Evolutionary conservation across 2,797 vertebrate species (phyloP), one percentile per base, ranked within the genome.

Genomic region (Lagodon rhomboides): DNA sequence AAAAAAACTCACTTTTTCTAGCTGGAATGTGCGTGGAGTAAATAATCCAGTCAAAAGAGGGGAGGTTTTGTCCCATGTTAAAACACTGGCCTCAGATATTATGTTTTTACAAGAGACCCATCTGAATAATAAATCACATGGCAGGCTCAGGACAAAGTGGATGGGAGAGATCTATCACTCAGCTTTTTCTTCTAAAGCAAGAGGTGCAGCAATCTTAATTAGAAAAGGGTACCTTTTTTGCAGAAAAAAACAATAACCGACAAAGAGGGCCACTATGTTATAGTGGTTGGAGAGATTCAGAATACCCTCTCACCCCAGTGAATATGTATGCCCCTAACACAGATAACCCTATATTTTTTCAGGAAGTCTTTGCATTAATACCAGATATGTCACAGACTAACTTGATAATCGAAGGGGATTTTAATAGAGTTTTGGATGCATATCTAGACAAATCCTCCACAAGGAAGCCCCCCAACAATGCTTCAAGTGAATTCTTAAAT

Each of bases 161-260:
- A 34, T 70, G 20, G 44, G 43, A 1, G 38, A 69, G 15, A 34
- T 46, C 0, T 46, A 56, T 46, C 54, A 69, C 10, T 69, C 41
- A 4, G 5, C 53, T 11, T 58, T 47, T 27, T 69, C 67, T 13
- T 13, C 38, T 13, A 69, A 69, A 44, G 51, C 67, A 17, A 69
- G 67, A 38, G 67, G 67, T 5, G 22, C 22, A 25, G 38, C 67
- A 16, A 46, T 56, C 9, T 27, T 25, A 53, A 17, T 55, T 34
- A 51, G 63, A 47, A 66, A 66, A 7, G 43, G 22, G 41, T 43
- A 4, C 43, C 25, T 5, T 51, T 50, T 30, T 34, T 13, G 17
- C 27, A 51, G 12, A 65, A 49, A 65, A 50, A 65, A 38, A 38
- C 53, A 18, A 20, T 38, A 5, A 38, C 30, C 7, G 12, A 53